phyloP scores from a whole-genome alignment of 2,888 invertebrate species.

The Agonopterix heracliana region DNA sequence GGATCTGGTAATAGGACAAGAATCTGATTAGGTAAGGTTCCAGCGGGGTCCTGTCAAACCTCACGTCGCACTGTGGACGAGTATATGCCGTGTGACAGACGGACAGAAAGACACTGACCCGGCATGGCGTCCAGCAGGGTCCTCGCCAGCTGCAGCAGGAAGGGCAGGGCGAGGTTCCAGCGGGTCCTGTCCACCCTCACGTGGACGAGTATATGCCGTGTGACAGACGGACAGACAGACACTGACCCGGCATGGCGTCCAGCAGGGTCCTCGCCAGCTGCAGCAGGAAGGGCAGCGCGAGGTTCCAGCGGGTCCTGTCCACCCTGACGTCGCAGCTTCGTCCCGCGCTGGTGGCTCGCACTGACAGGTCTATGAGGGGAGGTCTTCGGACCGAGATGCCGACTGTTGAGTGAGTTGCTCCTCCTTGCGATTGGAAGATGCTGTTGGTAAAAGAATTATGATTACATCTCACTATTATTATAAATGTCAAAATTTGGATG shows the following conservation, averaged over 20 bases:
- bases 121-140: constrained; percentile 80
- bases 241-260: constrained; percentile 75
- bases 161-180: constrained; percentile 83
- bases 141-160: constrained; percentile 76
- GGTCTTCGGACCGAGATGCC: constrained; percentile 80
- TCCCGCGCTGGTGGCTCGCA: constrained; percentile 79
- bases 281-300: constrained; percentile 83
- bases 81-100: no score
- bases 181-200: constrained; percentile 83
- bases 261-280: constrained; percentile 77
- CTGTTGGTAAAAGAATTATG: constrained; percentile 40
- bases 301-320: constrained; percentile 82
- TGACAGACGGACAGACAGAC: no score
- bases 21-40: no score
- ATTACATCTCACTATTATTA: no score
- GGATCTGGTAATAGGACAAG: no score
- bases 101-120: constrained; percentile 27
- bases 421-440: constrained; percentile 80
- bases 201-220: no score
- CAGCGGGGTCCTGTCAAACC: no score
- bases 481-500: no score
- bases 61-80: no score
- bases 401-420: constrained; percentile 62
- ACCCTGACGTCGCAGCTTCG: constrained; percentile 81
- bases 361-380: constrained; percentile 76